phyloP scores from a whole-genome alignment of 2,888 invertebrate genomes.

The Cancer borealis region DNA sequence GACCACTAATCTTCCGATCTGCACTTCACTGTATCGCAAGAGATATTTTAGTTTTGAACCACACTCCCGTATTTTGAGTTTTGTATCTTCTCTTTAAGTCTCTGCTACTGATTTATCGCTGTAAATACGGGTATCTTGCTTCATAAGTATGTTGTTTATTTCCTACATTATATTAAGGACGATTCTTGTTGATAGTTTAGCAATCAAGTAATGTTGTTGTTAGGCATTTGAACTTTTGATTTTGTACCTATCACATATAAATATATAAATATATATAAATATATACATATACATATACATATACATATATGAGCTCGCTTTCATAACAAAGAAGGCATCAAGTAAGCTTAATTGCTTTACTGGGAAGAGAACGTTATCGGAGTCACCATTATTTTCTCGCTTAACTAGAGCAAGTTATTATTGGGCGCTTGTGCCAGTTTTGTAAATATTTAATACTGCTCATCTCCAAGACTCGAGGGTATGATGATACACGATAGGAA shows the following conservation, averaged over 20 bases:
- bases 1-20: slow-evolving; percentile 17
- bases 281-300: slow-evolving; percentile 67
- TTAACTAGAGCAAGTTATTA: neutral
- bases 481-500: neutral
- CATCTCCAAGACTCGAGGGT: slow-evolving; percentile 5
- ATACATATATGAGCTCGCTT: slow-evolving; percentile 73
- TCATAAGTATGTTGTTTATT: slow-evolving; percentile 68
- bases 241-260: slow-evolving; percentile 75
- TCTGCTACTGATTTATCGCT: slow-evolving; percentile 66
- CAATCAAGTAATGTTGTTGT: slow-evolving; percentile 71
- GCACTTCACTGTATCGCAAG: slow-evolving; percentile 40
- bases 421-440: slow-evolving; percentile 15
- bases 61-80: slow-evolving; percentile 63
- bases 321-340: slow-evolving; percentile 67
- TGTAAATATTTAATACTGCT: slow-evolving; percentile 3
- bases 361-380: slow-evolving; percentile 44
- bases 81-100: slow-evolving; percentile 58
- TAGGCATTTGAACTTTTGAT: slow-evolving; percentile 73
- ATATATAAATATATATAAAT: slow-evolving; percentile 66
- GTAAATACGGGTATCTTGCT: slow-evolving; percentile 75
- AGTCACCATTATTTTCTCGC: neutral
- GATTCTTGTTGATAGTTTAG: slow-evolving; percentile 75
- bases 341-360: slow-evolving; percentile 71
- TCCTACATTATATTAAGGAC: slow-evolving; percentile 69
- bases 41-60: slow-evolving; percentile 44